Percentiles rank a stretch among this genome's conserved stretches.
phyloP scores from a whole-genome alignment of 2,888 invertebrate genomes.

The Platerodrilus igneus region DNA sequence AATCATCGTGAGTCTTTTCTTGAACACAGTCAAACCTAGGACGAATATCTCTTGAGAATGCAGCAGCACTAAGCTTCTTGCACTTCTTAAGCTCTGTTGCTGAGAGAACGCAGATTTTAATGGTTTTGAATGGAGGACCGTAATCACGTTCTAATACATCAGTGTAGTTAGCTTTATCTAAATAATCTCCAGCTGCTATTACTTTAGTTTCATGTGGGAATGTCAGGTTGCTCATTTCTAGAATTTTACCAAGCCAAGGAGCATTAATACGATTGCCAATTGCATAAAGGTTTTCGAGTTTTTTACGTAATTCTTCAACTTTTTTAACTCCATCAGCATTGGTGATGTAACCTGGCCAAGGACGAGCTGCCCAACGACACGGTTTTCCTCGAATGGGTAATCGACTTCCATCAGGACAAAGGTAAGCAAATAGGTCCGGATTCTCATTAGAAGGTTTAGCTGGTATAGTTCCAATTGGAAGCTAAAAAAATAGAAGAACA shows the following conservation, averaged over 20 bases:
- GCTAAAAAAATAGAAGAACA: too few species aligned
- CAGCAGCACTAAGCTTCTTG: slow-evolving; percentile 61
- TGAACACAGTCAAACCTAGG: slow-evolving; percentile 75
- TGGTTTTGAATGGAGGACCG: slow-evolving; percentile 62
- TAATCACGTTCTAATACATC: slow-evolving; percentile 67
- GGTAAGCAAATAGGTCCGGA: slow-evolving; percentile 65
- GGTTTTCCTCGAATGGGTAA: slow-evolving; percentile 59
- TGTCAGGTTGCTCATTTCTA: slow-evolving; percentile 58
- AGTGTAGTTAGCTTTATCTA: slow-evolving; percentile 51
- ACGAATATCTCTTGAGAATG: slow-evolving; percentile 72
- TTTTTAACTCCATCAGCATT: slow-evolving; percentile 59
- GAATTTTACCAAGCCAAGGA: slow-evolving; percentile 50
- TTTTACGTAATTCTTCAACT: slow-evolving; percentile 52
- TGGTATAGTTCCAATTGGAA: slow-evolving; percentile 58
- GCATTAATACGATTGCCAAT: slow-evolving; percentile 47
- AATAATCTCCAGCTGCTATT: slow-evolving; percentile 40
- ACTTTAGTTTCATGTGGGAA: slow-evolving; percentile 44
- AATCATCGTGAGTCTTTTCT: slow-evolving; percentile 59
- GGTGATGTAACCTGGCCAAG: slow-evolving; percentile 76
- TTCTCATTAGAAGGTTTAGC: slow-evolving; percentile 58
- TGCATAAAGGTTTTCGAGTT: slow-evolving; percentile 53
- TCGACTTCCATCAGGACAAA: slow-evolving; percentile 74
- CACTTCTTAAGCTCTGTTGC: slow-evolving; percentile 71
- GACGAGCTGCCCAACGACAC: slow-evolving; percentile 80
- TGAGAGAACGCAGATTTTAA: slow-evolving; percentile 64